phyloP scores from a whole-genome alignment of 1,140 invertebrate species.

The Drosophila ironensis region DNA sequence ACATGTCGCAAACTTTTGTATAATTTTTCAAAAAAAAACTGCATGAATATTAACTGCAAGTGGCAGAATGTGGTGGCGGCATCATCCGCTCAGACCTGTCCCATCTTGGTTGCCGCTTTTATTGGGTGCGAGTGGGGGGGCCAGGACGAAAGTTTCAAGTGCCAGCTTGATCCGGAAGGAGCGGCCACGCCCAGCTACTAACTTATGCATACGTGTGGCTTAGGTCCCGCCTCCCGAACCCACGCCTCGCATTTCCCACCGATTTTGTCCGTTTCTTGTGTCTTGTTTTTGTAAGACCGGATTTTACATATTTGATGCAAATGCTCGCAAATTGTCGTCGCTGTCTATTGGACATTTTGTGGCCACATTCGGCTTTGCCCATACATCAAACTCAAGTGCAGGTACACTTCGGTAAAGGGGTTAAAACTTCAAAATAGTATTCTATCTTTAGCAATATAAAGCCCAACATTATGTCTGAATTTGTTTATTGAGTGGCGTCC shows the following conservation, averaged over 20 bases:
- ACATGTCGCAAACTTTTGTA: conserved; percentile 67
- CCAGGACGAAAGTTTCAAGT: conserved; percentile 58
- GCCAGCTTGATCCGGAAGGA: conserved; percentile 15
- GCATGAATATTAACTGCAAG: conserved; percentile 80
- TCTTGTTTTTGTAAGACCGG: conserved; percentile 16
- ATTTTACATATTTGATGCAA: conserved; percentile 64
- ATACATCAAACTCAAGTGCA: conserved; percentile 34
- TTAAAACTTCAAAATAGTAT: too few species aligned
- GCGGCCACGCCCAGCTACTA: conserved; percentile 34
- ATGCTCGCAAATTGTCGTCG: conserved; percentile 58
- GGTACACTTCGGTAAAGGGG: background rate
- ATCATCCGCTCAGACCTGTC: background rate
- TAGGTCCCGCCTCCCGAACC: conserved; percentile 4
- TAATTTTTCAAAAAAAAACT: conserved; percentile 74
- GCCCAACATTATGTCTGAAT: too few species aligned
- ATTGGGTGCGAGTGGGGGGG: conserved; percentile 25
- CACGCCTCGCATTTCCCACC: background rate
- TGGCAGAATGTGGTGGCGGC: conserved; percentile 21
- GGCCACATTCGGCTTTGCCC: conserved; percentile 15
- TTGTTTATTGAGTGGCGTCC: too few species aligned
- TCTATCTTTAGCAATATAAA: too few species aligned
- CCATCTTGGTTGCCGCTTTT: conserved; percentile 50
- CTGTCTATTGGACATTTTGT: conserved; percentile 54
- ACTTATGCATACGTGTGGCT: conserved; percentile 75
- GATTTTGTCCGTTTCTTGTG: conserved; percentile 15